phyloP scores from a whole-genome alignment of 2,113 vertebrate species.

The Corythaixoides concolor region DNA sequence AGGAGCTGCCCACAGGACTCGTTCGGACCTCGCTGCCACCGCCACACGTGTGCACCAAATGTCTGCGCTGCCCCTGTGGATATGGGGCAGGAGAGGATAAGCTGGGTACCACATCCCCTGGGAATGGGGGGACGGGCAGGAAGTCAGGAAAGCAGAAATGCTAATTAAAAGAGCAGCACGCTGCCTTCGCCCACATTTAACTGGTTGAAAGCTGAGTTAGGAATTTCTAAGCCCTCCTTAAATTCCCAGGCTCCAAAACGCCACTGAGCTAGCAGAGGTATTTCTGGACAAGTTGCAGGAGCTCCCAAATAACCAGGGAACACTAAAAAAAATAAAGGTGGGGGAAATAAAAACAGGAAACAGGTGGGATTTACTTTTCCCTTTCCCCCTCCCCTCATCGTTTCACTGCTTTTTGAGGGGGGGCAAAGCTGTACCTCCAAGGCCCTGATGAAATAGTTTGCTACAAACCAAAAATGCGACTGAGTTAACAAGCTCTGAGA shows the following conservation, averaged over 20 bases:
- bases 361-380: slow-evolving; percentile 57
- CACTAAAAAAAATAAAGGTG: slow-evolving; percentile 30
- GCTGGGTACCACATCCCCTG: not conserved
- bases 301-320: slow-evolving; percentile 43
- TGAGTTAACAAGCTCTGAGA: slow-evolving; percentile 27
- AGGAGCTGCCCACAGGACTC: not conserved
- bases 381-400: fast-evolving
- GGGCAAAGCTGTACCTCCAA: not conserved
- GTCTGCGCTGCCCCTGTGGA: no score
- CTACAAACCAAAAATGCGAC: slow-evolving; percentile 1
- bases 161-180: not conserved
- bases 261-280: slow-evolving; percentile 24
- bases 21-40: not conserved
- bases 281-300: slow-evolving; percentile 65
- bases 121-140: not conserved
- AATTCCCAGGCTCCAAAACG: slow-evolving; percentile 22
- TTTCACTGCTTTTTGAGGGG: not conserved
- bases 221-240: slow-evolving; percentile 44
- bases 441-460: not conserved
- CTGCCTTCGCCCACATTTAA: not conserved
- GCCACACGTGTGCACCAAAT: not conserved
- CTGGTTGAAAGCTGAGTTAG: not conserved
- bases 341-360: slow-evolving; percentile 65
- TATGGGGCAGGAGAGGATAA: not conserved
- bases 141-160: not conserved